Evolutionary conservation across 2,113 vertebrate genomes (phyloP).

Genomic region (Galbula dea): DNA sequence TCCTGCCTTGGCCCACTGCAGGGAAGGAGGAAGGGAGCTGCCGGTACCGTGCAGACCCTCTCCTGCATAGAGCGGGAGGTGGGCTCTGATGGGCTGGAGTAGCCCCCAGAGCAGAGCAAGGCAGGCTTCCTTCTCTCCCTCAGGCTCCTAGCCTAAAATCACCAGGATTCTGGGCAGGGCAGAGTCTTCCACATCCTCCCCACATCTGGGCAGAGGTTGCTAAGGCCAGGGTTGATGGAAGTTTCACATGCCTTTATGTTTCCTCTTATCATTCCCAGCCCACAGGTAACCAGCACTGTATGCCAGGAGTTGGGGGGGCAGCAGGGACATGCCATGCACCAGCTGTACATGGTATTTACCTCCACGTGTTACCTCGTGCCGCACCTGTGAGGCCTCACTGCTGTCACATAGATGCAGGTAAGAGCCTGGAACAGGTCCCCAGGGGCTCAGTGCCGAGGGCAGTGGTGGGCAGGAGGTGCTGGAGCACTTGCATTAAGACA

Average conservation of each 20-base stretch:
- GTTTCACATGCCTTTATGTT: background rate
- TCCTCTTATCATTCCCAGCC: background rate
- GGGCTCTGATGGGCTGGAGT: background rate
- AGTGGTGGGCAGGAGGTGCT: background rate
- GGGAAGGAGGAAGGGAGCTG: background rate
- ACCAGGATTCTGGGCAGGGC: background rate
- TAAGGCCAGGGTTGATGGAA: accelerated
- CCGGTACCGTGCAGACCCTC: accelerated
- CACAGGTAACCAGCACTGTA: accelerated
- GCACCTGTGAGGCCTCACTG: accelerated
- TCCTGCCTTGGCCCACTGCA: background rate
- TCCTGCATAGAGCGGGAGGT: accelerated
- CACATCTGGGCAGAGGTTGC: background rate
- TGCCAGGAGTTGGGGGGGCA: background rate
- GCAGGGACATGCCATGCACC: background rate
- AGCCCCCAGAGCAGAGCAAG: accelerated
- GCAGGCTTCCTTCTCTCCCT: background rate
- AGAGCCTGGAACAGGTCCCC: background rate
- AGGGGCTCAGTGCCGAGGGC: background rate
- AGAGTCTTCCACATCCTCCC: background rate
- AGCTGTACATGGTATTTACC: accelerated
- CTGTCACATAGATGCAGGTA: background rate
- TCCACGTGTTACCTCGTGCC: too few relatives aligned
- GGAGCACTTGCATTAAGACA: background rate
- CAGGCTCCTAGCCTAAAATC: background rate